Percentiles rank a stretch among this genome's conserved stretches.
Conservation (phyloP, 2,888 invertebrate genomes). For the Cantharis nigra region DNA sequence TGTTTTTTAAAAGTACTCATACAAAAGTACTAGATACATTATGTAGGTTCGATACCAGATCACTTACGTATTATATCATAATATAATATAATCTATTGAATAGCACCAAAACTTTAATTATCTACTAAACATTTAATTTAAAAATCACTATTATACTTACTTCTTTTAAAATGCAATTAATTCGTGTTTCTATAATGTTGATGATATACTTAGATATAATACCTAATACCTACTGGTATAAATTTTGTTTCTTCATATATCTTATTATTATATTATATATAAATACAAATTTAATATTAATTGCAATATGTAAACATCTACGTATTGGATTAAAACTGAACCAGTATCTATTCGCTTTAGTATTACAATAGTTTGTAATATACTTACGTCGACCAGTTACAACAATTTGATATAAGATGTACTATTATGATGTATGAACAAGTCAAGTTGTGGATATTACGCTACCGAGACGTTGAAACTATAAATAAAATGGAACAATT, state of each 20-base stretch:
- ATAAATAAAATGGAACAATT: neutral
- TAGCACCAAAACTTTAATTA: neutral
- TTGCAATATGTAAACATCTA: neutral
- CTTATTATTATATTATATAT: too few relatives aligned
- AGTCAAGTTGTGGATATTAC: too few relatives aligned
- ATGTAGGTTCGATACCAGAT: neutral
- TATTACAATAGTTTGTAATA: neutral
- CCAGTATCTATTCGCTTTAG: neutral
- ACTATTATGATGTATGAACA: neutral
- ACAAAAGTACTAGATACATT: neutral
- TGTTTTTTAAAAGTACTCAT: neutral
- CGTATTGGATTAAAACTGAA: neutral
- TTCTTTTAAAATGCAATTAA: too few relatives aligned
- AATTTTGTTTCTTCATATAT: too few relatives aligned
- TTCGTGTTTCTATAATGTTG: too few relatives aligned
- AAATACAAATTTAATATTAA: too few relatives aligned
- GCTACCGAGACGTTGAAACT: neutral
- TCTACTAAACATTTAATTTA: neutral
- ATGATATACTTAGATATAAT: too few relatives aligned
- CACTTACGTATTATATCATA: neutral
- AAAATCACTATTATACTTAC: neutral
- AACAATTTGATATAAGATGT: too few relatives aligned
- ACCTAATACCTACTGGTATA: too few relatives aligned
- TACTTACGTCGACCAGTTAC: too few relatives aligned
- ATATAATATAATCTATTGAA: neutral